phyloP scores from a whole-genome alignment of 2,797 vertebrate genomes.

The Oreochromis mossambicus region DNA sequence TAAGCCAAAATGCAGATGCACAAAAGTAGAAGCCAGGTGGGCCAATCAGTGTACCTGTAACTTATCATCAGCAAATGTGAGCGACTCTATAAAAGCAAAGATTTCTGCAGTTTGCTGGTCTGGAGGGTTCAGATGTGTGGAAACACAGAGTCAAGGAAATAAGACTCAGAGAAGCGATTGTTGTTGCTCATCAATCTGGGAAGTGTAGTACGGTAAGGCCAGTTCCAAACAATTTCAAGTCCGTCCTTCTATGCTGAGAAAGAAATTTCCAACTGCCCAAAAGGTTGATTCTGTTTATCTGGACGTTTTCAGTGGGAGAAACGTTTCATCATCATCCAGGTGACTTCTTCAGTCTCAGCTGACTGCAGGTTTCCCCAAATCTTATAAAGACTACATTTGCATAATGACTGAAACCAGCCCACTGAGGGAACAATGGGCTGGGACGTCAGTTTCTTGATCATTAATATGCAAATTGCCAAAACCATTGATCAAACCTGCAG shows the following conservation, averaged over 20 bases:
- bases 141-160: neutral
- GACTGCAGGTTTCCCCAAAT: fast-evolving
- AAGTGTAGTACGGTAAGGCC: fast-evolving
- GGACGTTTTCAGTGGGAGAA: neutral
- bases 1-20: neutral
- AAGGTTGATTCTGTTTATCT: neutral
- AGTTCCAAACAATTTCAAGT: neutral
- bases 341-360: neutral
- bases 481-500: neutral
- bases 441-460: neutral
- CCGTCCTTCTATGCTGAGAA: too few relatives aligned
- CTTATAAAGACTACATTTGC: neutral
- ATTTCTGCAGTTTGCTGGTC: neutral
- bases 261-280: fast-evolving
- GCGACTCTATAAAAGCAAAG: neutral
- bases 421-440: neutral
- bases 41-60: neutral
- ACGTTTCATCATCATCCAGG: neutral
- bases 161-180: fast-evolving
- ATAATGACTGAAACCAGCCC: neutral
- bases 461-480: neutral
- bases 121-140: neutral
- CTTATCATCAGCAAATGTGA: neutral
- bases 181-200: neutral
- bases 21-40: neutral